These are phyloP conservation scores for Rhea pennata DNA, from an alignment of 2,113 vertebrate genomes.

Conservation along the genomic window DNA sequence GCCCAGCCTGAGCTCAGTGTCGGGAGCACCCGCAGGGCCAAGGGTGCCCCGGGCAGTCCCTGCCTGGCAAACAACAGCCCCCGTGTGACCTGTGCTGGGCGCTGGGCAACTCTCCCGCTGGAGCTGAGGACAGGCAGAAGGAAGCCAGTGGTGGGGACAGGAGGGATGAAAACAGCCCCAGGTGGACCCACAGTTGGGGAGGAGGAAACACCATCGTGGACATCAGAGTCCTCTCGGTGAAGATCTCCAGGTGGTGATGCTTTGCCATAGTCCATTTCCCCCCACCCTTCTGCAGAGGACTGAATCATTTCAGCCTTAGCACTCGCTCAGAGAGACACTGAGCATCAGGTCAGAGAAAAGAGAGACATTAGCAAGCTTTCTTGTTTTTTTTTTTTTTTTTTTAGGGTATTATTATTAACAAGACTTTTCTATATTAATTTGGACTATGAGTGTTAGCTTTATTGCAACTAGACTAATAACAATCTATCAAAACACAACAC, in stretches of 20 bases:
- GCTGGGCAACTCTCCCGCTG: neutral
- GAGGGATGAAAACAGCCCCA: neutral
- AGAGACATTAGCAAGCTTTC: neutral
- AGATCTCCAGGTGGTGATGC: fast-evolving
- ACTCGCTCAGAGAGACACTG: neutral
- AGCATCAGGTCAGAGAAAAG: neutral
- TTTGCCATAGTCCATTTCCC: fast-evolving
- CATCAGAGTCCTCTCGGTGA: neutral
- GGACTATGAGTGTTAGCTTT: neutral
- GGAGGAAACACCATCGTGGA: neutral
- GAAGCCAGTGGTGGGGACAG: fast-evolving
- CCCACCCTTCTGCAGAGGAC: fast-evolving
- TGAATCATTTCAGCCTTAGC: neutral
- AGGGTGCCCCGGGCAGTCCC: neutral
- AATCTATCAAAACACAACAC: neutral
- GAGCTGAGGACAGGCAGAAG: neutral
- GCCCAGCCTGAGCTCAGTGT: neutral
- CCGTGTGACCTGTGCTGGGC: neutral
- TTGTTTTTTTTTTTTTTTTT: too few species aligned
- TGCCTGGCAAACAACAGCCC: neutral
- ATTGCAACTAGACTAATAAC: neutral
- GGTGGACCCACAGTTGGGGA: neutral
- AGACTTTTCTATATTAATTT: neutral
- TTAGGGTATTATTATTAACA: neutral
- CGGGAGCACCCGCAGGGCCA: neutral